Evolutionary conservation across 2,113 vertebrate species (phyloP).

Genomic region (Equus quagga): DNA sequence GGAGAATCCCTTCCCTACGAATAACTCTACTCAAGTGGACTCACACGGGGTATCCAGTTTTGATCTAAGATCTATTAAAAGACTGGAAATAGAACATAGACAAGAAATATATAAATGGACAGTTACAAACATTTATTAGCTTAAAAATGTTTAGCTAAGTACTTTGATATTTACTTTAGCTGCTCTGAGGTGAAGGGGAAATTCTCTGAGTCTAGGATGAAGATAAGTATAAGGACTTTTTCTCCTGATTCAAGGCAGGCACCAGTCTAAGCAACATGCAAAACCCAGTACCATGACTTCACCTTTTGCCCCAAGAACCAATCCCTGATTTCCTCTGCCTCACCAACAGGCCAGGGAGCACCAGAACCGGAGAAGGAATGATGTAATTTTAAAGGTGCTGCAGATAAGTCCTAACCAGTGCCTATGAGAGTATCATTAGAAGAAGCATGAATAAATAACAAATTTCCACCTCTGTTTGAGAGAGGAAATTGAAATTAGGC

Average conservation of each 20-base stretch:
- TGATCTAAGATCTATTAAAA: neutral
- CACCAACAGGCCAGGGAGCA: neutral
- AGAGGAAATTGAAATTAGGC: neutral
- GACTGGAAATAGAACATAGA: neutral
- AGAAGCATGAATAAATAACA: neutral
- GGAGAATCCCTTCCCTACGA: neutral
- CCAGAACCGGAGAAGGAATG: neutral
- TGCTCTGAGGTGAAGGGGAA: conserved; percentile 5
- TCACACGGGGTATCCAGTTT: neutral
- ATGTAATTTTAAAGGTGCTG: neutral
- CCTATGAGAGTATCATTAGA: neutral
- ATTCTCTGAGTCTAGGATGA: neutral
- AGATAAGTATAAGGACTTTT: neutral
- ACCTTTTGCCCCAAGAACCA: neutral
- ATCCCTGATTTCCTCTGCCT: conserved; percentile 8
- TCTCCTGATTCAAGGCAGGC: neutral
- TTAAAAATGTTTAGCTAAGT: neutral
- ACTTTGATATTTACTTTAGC: neutral
- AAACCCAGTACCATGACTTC: neutral
- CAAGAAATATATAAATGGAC: neutral
- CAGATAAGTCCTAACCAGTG: neutral
- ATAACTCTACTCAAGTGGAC: neutral
- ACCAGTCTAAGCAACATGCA: neutral
- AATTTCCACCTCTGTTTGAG: neutral
- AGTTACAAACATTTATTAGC: neutral